A percentile compares a stretch with the other conserved stretches of the same genome.
Conservation (phyloP, 2,113 vertebrate species). For the Eonycteris spelaea region DNA sequence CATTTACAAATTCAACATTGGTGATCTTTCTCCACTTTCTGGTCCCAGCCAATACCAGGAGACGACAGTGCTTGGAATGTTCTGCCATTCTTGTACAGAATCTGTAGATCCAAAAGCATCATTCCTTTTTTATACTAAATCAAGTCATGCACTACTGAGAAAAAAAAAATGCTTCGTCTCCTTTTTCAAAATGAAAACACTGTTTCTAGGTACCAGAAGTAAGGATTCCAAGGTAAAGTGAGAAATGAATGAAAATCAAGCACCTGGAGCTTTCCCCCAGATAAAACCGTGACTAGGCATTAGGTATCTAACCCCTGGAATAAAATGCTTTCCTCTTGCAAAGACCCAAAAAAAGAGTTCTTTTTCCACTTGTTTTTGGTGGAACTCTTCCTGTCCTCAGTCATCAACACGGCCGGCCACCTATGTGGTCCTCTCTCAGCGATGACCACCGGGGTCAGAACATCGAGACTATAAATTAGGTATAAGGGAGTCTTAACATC, state of each 20-base stretch:
- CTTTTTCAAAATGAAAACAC: slow-evolving; percentile 39
- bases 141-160: neutral
- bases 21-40: neutral
- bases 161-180: neutral
- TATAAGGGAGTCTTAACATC: neutral
- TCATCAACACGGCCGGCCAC: neutral
- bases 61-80: neutral
- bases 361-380: neutral
- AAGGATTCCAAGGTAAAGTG: neutral
- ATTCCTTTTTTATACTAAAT: neutral
- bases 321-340: neutral
- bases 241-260: neutral
- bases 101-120: neutral
- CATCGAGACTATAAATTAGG: neutral
- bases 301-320: neutral
- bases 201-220: neutral
- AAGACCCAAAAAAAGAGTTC: neutral
- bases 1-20: neutral
- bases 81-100: neutral
- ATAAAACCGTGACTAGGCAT: neutral
- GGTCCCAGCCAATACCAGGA: neutral
- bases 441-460: neutral
- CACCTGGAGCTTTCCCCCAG: neutral
- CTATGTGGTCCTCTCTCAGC: neutral
- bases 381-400: neutral